Conservation (phyloP, 2,888 invertebrate genomes). For the Protonemura montana region DNA sequence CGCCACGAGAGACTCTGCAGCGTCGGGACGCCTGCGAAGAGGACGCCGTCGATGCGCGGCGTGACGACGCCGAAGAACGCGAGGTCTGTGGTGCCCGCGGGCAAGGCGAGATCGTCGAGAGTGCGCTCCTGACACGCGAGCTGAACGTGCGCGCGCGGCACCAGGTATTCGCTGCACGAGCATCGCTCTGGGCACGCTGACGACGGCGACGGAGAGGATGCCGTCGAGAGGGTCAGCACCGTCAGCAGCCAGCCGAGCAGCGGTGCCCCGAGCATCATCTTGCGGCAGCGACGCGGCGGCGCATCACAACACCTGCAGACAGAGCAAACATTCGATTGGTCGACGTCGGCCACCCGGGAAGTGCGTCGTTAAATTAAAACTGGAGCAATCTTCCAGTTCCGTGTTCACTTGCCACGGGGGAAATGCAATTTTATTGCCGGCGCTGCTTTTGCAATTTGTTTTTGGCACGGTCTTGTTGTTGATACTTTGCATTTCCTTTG, state of each 20-base stretch:
- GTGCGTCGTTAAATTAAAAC: background rate
- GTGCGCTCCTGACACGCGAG: slow-evolving; percentile 44
- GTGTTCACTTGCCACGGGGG: background rate
- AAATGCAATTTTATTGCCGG: background rate
- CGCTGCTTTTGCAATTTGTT: too few relatives aligned
- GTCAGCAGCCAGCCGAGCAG: slow-evolving; percentile 42
- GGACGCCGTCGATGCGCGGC: background rate
- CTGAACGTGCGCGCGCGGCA: slow-evolving; percentile 29
- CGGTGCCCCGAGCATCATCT: background rate
- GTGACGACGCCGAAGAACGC: slow-evolving; percentile 43
- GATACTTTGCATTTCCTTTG: background rate
- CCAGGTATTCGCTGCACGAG: slow-evolving; percentile 38
- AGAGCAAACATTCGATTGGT: background rate
- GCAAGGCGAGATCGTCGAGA: slow-evolving; percentile 44
- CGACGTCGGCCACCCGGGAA: background rate
- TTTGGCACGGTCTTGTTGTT: too few relatives aligned
- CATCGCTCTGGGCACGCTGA: slow-evolving; percentile 13
- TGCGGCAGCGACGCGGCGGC: background rate
- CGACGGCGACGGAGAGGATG: background rate
- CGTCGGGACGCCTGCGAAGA: slow-evolving; percentile 24
- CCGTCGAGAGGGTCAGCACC: background rate
- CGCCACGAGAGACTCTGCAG: slow-evolving; percentile 49
- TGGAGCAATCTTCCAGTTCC: background rate
- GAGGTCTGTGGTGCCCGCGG: slow-evolving; percentile 45
- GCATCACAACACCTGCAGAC: slow-evolving; percentile 16